phyloP scores from a whole-genome alignment of 2,797 vertebrate genomes.

The Borostomias antarcticus region DNA sequence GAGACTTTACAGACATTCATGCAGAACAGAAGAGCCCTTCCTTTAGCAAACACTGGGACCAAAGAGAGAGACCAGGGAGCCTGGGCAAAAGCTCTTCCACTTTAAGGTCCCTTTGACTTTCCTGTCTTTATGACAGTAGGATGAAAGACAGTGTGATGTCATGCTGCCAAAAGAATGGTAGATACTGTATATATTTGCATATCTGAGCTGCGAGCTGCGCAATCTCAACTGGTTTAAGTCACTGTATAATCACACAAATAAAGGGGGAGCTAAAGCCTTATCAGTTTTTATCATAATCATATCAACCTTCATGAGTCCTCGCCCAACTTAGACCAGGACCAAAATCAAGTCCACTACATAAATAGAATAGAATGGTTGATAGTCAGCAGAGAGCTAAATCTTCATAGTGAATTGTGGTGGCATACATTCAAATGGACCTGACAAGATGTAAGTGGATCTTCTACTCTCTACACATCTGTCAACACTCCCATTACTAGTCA shows the following conservation, averaged over 20 bases:
- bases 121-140: neutral
- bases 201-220: neutral
- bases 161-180: neutral
- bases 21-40: slow-evolving; percentile 2
- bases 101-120: neutral
- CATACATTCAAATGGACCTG: no score
- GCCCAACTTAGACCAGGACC: no score
- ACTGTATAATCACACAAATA: neutral
- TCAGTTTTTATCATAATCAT: neutral
- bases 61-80: slow-evolving; percentile 8
- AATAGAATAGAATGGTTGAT: neutral
- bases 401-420: no score
- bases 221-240: neutral
- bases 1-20: slow-evolving; percentile 22
- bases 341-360: neutral
- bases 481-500: no score
- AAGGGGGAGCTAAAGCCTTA: neutral
- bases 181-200: neutral
- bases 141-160: no score
- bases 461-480: no score
- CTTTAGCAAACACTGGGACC: slow-evolving; percentile 14
- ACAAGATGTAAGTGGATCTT: no score
- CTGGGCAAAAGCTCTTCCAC: neutral
- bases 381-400: no score
- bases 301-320: neutral